These are phyloP conservation scores for Diaperis boleti DNA, from an alignment of 2,888 invertebrate genomes.

Conservation along the genomic window DNA sequence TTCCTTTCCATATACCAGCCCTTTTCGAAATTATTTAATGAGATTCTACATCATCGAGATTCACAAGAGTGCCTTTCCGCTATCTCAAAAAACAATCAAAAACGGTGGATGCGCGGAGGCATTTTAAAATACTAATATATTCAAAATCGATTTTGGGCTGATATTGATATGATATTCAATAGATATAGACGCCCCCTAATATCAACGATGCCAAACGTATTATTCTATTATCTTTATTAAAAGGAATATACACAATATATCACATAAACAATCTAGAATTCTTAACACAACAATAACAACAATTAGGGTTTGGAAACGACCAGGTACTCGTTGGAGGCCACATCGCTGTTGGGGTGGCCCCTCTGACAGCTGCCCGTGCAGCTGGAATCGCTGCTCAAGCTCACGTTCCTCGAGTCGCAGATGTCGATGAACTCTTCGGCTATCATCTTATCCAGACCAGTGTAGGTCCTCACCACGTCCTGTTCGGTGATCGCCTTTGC, in stretches of 20 bases:
- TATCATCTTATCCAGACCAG: slow-evolving; percentile 73
- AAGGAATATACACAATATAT: not conserved
- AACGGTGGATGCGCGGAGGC: too few relatives aligned
- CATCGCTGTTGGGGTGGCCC: slow-evolving; percentile 47
- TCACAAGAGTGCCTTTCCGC: too few relatives aligned
- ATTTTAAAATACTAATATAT: too few relatives aligned
- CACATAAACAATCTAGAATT: not conserved
- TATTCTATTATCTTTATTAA: too few relatives aligned
- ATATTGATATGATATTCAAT: too few relatives aligned
- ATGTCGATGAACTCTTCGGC: slow-evolving; percentile 76
- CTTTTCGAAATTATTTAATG: too few relatives aligned
- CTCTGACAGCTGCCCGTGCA: slow-evolving; percentile 50
- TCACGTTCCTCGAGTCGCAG: slow-evolving; percentile 70
- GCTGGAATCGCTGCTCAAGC: slow-evolving; percentile 57
- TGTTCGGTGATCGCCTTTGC: slow-evolving; percentile 64
- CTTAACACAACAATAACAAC: not conserved
- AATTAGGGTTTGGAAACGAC: slow-evolving; percentile 45
- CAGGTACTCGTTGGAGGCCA: slow-evolving; percentile 54
- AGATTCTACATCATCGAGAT: too few relatives aligned
- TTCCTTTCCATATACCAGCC: too few relatives aligned
- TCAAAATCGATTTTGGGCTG: too few relatives aligned
- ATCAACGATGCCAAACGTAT: too few relatives aligned
- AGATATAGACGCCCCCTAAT: too few relatives aligned
- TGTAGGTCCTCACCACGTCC: slow-evolving; percentile 72
- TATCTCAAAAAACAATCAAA: too few relatives aligned